Conservation (phyloP, 2,888 invertebrate species). For the Lasioglossum pauxillum region DNA sequence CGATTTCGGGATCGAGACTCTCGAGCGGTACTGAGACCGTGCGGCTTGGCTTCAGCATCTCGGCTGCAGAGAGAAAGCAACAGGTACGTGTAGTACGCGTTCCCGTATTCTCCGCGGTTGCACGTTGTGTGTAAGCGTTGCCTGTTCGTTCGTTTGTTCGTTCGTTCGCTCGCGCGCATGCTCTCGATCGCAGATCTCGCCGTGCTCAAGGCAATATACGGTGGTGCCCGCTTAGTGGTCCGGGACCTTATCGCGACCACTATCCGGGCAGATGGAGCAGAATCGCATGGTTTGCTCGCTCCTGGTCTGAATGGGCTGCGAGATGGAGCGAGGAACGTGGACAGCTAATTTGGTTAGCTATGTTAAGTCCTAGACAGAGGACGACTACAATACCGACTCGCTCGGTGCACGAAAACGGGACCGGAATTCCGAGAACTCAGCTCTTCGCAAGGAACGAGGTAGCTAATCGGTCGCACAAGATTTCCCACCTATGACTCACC, state of each 20-base stretch:
- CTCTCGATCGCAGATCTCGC: conserved; percentile 69
- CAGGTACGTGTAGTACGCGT: conserved; percentile 60
- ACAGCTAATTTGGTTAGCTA: neutral
- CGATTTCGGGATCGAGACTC: conserved; percentile 7
- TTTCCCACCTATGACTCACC: neutral
- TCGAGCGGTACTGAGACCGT: conserved; percentile 8
- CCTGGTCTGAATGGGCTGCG: neutral
- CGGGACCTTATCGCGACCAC: conserved; percentile 4
- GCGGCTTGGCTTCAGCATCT: conserved; percentile 55
- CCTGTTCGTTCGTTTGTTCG: conserved; percentile 27
- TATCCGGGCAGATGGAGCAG: neutral
- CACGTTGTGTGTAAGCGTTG: conserved; percentile 35
- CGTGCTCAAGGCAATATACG: conserved; percentile 48
- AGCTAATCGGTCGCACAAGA: neutral
- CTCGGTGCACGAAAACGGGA: neutral
- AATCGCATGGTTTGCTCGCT: neutral
- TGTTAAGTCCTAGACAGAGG: neutral
- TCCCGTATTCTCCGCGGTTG: conserved; percentile 43
- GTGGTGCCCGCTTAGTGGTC: conserved; percentile 1
- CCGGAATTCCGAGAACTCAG: neutral
- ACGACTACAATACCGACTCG: neutral
- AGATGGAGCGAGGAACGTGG: neutral
- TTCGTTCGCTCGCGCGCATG: conserved; percentile 58
- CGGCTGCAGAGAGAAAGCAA: conserved; percentile 62
- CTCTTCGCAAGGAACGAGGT: neutral